These are phyloP conservation scores for Trichacis sp. DNA, from an alignment of 2,888 invertebrate genomes.

Conservation along the genomic window DNA sequence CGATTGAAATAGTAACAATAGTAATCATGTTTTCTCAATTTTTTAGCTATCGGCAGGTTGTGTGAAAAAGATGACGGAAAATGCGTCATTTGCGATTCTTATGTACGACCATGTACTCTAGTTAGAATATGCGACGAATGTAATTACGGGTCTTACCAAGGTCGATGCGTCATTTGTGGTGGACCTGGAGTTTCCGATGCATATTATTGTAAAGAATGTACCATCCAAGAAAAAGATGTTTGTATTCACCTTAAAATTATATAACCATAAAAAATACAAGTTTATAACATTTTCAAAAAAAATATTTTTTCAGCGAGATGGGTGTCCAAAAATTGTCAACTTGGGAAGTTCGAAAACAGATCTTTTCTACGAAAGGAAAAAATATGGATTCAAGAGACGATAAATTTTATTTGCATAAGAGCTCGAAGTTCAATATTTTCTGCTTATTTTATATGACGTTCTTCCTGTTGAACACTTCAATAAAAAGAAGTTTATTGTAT, in stretches of 20 bases:
- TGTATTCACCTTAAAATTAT: too few species aligned
- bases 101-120: constrained; percentile 96
- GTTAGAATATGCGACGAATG: constrained; percentile 99
- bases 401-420: too few species aligned
- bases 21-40: too few species aligned
- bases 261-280: too few species aligned
- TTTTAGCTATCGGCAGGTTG: constrained; percentile 91
- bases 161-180: constrained; percentile 98
- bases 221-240: constrained; percentile 98
- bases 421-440: too few species aligned
- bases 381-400: constrained; percentile 98
- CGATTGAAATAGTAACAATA: too few species aligned
- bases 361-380: constrained; percentile 98
- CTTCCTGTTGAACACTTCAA: too few species aligned
- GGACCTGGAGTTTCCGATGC: constrained; percentile 99
- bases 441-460: too few species aligned
- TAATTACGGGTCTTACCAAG: constrained; percentile 99
- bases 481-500: too few species aligned
- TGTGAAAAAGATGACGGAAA: constrained; percentile 99
- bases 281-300: too few species aligned
- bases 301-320: constrained; percentile 92
- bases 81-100: constrained; percentile 99
- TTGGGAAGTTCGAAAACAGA: constrained; percentile 99
- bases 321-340: constrained; percentile 99
- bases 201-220: constrained; percentile 99